Evolutionary conservation across 2,888 invertebrate species (phyloP), one percentile per base, ranked within the genome.

Genomic region (Diploptera punctata): DNA sequence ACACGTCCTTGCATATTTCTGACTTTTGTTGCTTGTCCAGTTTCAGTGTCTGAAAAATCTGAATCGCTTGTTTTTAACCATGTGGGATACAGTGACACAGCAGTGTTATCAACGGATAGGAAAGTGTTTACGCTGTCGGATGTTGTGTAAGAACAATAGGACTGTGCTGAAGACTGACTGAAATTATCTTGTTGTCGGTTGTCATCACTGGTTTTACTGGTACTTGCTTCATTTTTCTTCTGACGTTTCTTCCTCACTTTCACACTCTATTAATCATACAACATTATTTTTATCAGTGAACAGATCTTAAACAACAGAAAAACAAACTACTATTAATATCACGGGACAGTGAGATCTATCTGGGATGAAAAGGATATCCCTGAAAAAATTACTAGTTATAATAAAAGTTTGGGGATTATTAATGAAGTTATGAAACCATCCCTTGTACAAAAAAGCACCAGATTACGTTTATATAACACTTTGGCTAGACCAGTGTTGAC

Each of bases 41-140:
- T 84, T 79, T 90, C 90, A 0, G 86, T 82, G 80, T 91, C 90
- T 0, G 90, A 90, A 81, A 88, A 86, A 79, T 91, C 91, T 0
- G 91, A 91, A 78, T 91, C 91, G 77, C 90, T 90, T 7, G 73
- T 75, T 26, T 72, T 72, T 7, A 60, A 21, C 72, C 67, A 70
- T 1, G 18, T 4, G 0, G 72, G 65, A 9, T 29, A 57, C 4
- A 57, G 57, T 10, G 57, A 57, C n/a, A 4, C 16, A n/a, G 5
- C 57, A 21, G 29, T 7, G n/a, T 9, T 29, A 29, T 3, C n/a
- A n/a, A 29, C 57, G 7, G 57, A 13, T 57, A 57, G 7, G 3
- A 24, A 5, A 26, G 9, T 10, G 26, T 54, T 24, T 54, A 1
- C 57, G 29, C 26, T 29, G 10, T 52, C 52, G 24, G 0, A 3